A percentile compares a stretch with the other conserved stretches of the same genome.
Conservation (phyloP, 2,797 vertebrate species). For the Phylloscopus collybita region DNA sequence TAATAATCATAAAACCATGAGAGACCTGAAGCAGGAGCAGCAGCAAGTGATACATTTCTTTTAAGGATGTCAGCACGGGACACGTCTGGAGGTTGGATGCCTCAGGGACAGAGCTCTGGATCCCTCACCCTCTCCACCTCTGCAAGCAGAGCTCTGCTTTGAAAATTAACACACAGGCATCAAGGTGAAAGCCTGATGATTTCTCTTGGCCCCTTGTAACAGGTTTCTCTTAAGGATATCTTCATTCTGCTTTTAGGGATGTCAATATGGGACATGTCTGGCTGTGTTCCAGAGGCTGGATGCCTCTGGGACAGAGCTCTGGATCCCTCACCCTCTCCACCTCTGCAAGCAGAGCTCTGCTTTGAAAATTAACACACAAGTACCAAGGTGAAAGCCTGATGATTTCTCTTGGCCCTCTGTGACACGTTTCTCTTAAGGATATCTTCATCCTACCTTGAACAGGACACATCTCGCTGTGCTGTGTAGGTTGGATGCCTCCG, state of each 20-base stretch:
- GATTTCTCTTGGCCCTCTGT: background rate
- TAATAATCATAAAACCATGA: background rate
- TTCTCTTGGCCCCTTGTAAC: background rate
- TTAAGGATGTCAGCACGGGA: accelerated
- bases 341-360: background rate
- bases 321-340: background rate
- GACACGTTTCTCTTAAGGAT: background rate
- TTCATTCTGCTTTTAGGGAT: background rate
- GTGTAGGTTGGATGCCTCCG: background rate
- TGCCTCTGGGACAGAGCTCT: background rate
- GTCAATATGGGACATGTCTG: accelerated
- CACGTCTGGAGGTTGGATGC: accelerated
- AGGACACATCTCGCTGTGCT: accelerated
- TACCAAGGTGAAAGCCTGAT: background rate
- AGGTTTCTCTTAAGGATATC: background rate
- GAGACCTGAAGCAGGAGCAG: background rate
- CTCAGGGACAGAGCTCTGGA: background rate
- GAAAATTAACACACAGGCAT: background rate
- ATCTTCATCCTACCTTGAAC: background rate
- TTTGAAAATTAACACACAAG: background rate
- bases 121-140: background rate
- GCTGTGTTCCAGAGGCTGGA: accelerated
- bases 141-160: background rate
- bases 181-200: background rate
- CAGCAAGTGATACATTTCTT: background rate